Evolutionary conservation across 2,888 invertebrate species (phyloP), one percentile per base, ranked within the genome.

Genomic region (Ectropis crepuscularia): DNA sequence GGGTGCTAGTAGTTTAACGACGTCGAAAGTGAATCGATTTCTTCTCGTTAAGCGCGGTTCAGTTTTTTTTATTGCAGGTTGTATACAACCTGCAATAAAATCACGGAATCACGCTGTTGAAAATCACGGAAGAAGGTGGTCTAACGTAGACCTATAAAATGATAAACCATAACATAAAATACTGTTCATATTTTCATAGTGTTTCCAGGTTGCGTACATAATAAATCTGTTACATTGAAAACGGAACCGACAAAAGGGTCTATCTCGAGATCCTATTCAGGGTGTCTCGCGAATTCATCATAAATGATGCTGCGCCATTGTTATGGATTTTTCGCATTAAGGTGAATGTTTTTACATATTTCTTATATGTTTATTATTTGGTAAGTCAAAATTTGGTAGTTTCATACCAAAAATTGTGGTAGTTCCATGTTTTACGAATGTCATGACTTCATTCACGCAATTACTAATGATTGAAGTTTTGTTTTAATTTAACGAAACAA

Each of bases 301-400:
- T 78, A 78, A 76, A 69, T 72, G 76, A 78, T 78, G 74, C 60
- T 63, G 46, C 57, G 67, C 72, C 61, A 75, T 80, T 80, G 78
- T 79, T 51, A 69, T 55, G 57, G 58, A 69, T 74, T 75, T 72
- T 70, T 70, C 69, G 68, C 66, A 65, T 68, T 63, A 57, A 53
- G 43, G 62, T 53, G 16, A 47, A 62, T 53, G 38, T 48, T 49
- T 54, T 57, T 41, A 54, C 28, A 28, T 49, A 45, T 39, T n/a
- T 36, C 28, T 6, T 53, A 37, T 53, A 47, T 36, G 42, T 10
- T 42, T 42, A 39, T 7, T 41, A 46, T 10, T 55, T 39, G 9
- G 38, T 16, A 11, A 42, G 42, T 41, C 51, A 51, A 51, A n/a
- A 51, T 51, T 51, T 41, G 41, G 9, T 7, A 51, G 51, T 41